Base-by-base conservation (phyloP, 92 coral and sea anemone genomes). In the Parazoanthus atlanticus region DNA sequence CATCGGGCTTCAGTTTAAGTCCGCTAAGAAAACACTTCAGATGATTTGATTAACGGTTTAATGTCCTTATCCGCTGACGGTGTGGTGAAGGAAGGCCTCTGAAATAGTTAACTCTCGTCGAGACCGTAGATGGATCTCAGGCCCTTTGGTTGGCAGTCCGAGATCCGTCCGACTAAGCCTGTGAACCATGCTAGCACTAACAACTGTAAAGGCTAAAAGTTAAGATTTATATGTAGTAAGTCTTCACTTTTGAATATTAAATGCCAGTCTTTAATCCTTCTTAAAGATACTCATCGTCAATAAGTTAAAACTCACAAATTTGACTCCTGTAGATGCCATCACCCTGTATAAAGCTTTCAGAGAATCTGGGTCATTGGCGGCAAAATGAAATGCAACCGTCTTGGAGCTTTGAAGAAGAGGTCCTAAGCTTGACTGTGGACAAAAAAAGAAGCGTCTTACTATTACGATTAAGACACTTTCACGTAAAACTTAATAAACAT, bases 321-420 rank as follows among this genome's bases (percentile, higher is more conserved):
- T 94, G 10, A 90, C 94, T 25, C 98, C 94, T 74, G 88, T 94
- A 56, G 98, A 90, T 11, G 99, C 98, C 99, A 96, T 96, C 31
- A 96, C 99, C 28, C 99, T 86, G 86, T 96, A 96, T 23, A 96
- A 90, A 2, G 99, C 99, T 80, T 90, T 91, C 80, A 96, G 91
- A 6, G 99, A 93, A 2, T 90, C 97, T 19, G 96, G 96, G 84
- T 96, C 99, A 77, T 96, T 95, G 1, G 98, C 97, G 56, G 99
- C 98, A 89, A 96, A 96, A 87, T 95, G 99, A 67, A 96, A 96
- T 15, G 98, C 96, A 30, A 96, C 99, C 12, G 99, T 96, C 67
- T 90, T 94, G 85, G 98, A 96, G 91, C 94, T 95, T 87, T 96
- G 99, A 0, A 96, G 97, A 43, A 96, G 89, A 13, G 93, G 88